Conservation (phyloP, 2,888 invertebrate genomes). For the Clivina fossor region DNA sequence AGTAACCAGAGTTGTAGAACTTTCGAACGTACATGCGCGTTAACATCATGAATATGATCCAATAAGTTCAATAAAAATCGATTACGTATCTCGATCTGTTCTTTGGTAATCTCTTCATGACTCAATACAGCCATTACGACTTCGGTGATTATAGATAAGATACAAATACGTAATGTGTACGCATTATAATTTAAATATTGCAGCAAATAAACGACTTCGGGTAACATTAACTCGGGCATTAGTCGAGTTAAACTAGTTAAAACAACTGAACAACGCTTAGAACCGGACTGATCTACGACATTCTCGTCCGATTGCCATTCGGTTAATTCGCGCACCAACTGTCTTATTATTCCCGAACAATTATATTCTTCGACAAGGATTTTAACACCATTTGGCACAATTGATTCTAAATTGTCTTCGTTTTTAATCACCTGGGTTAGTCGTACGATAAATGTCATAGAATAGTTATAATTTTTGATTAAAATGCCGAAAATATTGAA, state of each 20-base stretch:
- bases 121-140: constrained; percentile 72
- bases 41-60: constrained; percentile 81
- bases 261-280: constrained; percentile 46
- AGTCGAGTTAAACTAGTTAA: constrained; percentile 48
- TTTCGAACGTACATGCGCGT: constrained; percentile 84
- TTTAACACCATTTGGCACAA: constrained; percentile 70
- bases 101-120: constrained; percentile 70
- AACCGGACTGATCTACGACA: constrained; percentile 52
- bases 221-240: constrained; percentile 50
- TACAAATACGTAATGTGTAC: constrained; percentile 74
- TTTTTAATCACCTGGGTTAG: constrained; percentile 74
- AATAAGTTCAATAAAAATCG: constrained; percentile 77
- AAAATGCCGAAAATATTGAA: constrained; percentile 79
- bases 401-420: constrained; percentile 69
- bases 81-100: constrained; percentile 69
- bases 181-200: constrained; percentile 51
- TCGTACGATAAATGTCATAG: constrained; percentile 72
- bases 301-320: constrained; percentile 64
- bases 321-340: constrained; percentile 73
- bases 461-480: constrained; percentile 82
- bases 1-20: constrained; percentile 81
- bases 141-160: constrained; percentile 80
- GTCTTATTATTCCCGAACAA: constrained; percentile 69
- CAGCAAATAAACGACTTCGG: constrained; percentile 49
- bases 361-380: constrained; percentile 68